Conservation (phyloP, 2,888 invertebrate genomes). For the Bugula neritina region DNA sequence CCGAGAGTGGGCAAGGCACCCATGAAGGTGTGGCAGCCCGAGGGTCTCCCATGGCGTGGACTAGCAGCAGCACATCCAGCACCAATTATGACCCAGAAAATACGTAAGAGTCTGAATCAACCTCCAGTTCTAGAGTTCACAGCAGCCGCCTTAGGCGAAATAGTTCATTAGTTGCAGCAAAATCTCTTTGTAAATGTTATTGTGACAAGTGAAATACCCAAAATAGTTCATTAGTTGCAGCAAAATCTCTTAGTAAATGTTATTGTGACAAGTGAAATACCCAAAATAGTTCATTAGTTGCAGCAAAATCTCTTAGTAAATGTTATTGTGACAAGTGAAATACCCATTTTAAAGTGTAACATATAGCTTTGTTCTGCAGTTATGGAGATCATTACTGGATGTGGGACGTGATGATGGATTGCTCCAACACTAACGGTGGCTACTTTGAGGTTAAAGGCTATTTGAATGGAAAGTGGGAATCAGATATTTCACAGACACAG, state of each 20-base stretch:
- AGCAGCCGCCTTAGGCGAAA: too few species aligned
- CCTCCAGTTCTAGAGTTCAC: too few species aligned
- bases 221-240: too few species aligned
- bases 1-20: constrained; percentile 40
- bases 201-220: too few species aligned
- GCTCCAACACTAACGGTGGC: constrained; percentile 44
- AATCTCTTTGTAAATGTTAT: too few species aligned
- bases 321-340: too few species aligned
- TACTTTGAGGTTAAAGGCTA: constrained; percentile 52
- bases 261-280: too few species aligned
- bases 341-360: too few species aligned
- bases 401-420: constrained; percentile 51
- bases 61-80: constrained; percentile 35
- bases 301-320: too few species aligned
- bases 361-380: constrained; percentile 31
- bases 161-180: too few species aligned
- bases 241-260: too few species aligned
- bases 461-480: constrained; percentile 16
- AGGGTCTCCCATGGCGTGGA: constrained; percentile 46
- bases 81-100: constrained; percentile 5
- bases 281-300: too few species aligned
- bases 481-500: neutral
- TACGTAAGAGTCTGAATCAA: constrained; percentile 20
- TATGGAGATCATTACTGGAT: constrained; percentile 53
- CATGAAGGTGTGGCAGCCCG: constrained; percentile 35